phyloP scores from a whole-genome alignment of 2,888 invertebrate species.

The Leptogaster cylindrica region DNA sequence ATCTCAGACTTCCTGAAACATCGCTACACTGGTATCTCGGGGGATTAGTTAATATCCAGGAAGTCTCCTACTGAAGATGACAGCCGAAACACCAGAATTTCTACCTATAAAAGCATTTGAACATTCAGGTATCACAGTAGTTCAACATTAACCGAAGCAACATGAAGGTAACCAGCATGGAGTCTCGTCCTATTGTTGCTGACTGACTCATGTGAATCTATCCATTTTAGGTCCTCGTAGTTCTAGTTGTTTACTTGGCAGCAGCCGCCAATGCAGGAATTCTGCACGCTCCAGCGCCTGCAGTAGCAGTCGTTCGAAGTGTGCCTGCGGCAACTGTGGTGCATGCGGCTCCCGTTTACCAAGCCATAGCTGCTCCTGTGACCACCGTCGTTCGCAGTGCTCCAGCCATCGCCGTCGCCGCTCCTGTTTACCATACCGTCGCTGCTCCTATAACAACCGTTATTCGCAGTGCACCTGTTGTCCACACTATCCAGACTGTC shows the following conservation, averaged over 20 bases:
- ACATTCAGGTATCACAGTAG: constrained; percentile 23
- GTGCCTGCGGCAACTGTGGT: constrained; percentile 2
- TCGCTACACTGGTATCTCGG: too few species aligned
- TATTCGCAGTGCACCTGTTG: constrained; percentile 9
- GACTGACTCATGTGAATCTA: neutral
- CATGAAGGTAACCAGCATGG: constrained; percentile 14
- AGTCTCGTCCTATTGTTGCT: neutral
- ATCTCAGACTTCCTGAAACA: neutral
- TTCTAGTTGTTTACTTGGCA: neutral
- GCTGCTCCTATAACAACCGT: neutral
- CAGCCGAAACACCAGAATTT: too few species aligned
- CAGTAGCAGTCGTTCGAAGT: constrained; percentile 10
- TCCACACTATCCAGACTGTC: constrained; percentile 5
- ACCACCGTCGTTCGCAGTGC: constrained; percentile 3
- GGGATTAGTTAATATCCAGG: too few species aligned
- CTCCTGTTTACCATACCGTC: neutral
- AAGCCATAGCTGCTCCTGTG: neutral
- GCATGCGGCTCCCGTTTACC: neutral
- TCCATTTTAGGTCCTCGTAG: neutral
- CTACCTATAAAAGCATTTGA: too few species aligned
- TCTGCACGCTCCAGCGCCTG: constrained; percentile 4
- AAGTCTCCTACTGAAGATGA: too few species aligned
- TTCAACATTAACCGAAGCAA: neutral
- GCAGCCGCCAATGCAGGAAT: constrained; percentile 15
- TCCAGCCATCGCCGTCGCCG: neutral